Base-by-base conservation (phyloP, 1,140 invertebrate species). In the Caenorhabditis remanei region DNA sequence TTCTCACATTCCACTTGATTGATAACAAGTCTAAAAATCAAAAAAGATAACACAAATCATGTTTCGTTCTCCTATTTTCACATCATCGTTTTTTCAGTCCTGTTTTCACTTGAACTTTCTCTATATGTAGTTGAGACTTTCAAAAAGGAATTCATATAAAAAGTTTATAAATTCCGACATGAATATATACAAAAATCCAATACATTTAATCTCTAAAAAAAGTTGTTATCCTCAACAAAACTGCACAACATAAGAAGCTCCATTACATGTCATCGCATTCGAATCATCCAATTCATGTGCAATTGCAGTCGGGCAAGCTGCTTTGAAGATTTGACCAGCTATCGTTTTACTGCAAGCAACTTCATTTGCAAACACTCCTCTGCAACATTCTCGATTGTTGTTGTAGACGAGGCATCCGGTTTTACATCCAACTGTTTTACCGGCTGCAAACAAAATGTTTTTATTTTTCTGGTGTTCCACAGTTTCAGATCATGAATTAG, bases 181-280 rank as follows among this genome's bases (percentile, higher is more conserved):
- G 14, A 53, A 53, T 3, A 53, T 3, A 53, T 53, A 11, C 11
- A 53, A 11, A 53, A 14, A 53, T 14, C 11, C 9, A 53, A 53
- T 53, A 53, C 50, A 11, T 53, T 53, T 16, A 53, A 53, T 16
- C 16, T 53, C 50, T 16, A 8, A 3, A 53, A 53, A 32, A 32
- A 32, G 32, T 32, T 58, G 14, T 19, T 58, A 19, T n/a, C 1
- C 21, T 14, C 32, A 63, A 63, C 61, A 63, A 63, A 63, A 63
- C 61, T 63, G 61, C 21, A 63, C 61, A 63, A 63, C 61, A 63
- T 63, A 63, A 63, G 61, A 63, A 21, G 61, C 61, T 32, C 61
- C 61, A 63, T 63, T 63, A 40, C 61, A 63, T 32, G 61, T 63
- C 8, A 63, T 13, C 5, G 61, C 32, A 11, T 63, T 63, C 56